Evolutionary conservation across 2,888 invertebrate species (phyloP).

Genomic region (Lycophotia porphyrea): DNA sequence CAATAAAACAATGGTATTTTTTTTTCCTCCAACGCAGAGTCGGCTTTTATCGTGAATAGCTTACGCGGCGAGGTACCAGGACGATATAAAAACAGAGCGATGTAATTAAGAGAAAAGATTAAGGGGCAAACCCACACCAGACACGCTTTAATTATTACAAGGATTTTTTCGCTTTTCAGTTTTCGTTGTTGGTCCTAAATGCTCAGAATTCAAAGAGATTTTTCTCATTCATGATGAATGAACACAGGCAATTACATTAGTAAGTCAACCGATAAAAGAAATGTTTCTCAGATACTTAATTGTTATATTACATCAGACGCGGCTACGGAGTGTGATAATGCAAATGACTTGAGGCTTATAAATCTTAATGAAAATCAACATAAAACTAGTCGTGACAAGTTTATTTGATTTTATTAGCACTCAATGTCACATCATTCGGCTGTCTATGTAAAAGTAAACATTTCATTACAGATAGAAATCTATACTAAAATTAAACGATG

Average conservation of each 20-base stretch:
- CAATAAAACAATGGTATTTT: conserved; percentile 52
- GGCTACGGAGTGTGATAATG: conserved; percentile 34
- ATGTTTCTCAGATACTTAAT: conserved; percentile 12
- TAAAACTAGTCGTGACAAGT: conserved; percentile 45
- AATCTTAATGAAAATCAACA: conserved; percentile 47
- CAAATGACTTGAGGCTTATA: conserved; percentile 33
- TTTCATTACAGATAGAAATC: conserved; percentile 2
- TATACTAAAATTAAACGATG: conserved; percentile 9
- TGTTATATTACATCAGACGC: conserved; percentile 26
- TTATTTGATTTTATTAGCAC: conserved; percentile 50
- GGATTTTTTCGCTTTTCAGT: conserved; percentile 14
- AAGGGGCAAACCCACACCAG: conserved; percentile 61
- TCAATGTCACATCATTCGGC: conserved; percentile 43
- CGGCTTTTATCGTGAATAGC: conserved; percentile 51
- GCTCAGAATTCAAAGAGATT: conserved; percentile 8
- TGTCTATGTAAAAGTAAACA: conserved; percentile 26
- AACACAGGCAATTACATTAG: conserved; percentile 17
- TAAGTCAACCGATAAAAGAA: conserved; percentile 15
- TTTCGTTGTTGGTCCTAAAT: conserved; percentile 16
- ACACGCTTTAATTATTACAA: conserved; percentile 59
- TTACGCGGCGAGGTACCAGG: conserved; percentile 55
- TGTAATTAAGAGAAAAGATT: conserved; percentile 69
- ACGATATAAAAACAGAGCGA: conserved; percentile 59
- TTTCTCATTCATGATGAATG: conserved; percentile 15
- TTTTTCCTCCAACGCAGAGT: conserved; percentile 35